Conservation (phyloP, 2,797 vertebrate species). For the Benthosema pterotum region DNA sequence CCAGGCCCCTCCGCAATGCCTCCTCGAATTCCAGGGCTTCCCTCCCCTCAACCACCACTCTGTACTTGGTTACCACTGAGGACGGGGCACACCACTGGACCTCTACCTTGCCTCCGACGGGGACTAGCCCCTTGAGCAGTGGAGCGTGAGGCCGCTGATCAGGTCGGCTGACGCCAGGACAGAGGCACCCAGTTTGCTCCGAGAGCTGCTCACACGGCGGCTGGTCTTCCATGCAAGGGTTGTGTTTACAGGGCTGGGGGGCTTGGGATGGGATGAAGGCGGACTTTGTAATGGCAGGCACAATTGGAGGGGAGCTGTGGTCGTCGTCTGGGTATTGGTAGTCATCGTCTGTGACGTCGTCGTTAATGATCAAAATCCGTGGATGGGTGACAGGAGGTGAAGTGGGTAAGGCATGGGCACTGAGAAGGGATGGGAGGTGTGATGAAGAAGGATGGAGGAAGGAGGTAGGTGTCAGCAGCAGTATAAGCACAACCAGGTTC, state of each 20-base stretch:
- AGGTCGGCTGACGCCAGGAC: conserved; percentile 77
- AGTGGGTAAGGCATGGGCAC: conserved; percentile 37
- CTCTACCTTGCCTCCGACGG: conserved; percentile 51
- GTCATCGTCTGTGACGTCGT: background rate
- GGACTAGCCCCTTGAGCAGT: conserved; percentile 58
- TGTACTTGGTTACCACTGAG: conserved; percentile 80
- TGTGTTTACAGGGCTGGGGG: conserved; percentile 64
- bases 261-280: accelerated
- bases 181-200: conserved; percentile 58
- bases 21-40: conserved; percentile 38
- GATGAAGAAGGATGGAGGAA: conserved; percentile 22
- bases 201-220: conserved; percentile 71
- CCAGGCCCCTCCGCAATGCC: conserved; percentile 46
- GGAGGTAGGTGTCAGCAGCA: conserved; percentile 52
- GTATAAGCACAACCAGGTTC: conserved; percentile 48
- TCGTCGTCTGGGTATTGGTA: conserved; percentile 1
- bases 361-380: conserved; percentile 34
- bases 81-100: conserved; percentile 86
- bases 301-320: background rate
- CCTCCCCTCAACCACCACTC: conserved; percentile 57
- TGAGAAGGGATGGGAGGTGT: conserved; percentile 12
- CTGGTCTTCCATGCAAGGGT: conserved; percentile 80
- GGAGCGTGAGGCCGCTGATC: conserved; percentile 68
- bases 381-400: conserved; percentile 45
- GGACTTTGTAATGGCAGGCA: background rate